phyloP scores from a whole-genome alignment of 2,888 invertebrate species.

The Siphlonurus alternatus region DNA sequence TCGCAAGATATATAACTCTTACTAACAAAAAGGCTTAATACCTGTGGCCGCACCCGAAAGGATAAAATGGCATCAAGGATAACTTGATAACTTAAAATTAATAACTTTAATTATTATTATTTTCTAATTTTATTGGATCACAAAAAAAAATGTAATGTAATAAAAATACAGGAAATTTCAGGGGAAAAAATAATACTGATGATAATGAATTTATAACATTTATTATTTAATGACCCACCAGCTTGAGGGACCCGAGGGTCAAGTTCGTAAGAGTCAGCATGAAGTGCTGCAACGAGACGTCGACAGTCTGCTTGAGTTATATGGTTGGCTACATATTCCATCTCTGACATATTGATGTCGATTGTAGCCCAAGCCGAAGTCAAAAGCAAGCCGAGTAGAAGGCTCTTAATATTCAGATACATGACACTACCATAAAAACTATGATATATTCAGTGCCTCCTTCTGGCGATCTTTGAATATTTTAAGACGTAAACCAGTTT shows the following conservation, averaged over 20 bases:
- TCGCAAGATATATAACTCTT: too few species aligned
- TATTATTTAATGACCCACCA: not conserved
- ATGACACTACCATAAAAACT: not conserved
- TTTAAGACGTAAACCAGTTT: too few species aligned
- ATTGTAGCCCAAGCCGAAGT: not conserved
- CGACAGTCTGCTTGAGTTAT: conserved; percentile 1
- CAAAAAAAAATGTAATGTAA: not conserved
- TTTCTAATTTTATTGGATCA: too few species aligned
- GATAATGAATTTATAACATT: not conserved
- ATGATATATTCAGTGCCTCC: not conserved
- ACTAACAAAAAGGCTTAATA: too few species aligned
- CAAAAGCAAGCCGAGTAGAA: not conserved
- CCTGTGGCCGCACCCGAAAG: too few species aligned
- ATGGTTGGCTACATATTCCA: conserved; percentile 3
- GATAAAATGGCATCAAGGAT: too few species aligned
- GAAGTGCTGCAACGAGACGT: conserved; percentile 3
- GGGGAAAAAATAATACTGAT: not conserved
- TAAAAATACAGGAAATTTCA: not conserved
- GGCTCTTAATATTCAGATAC: not conserved
- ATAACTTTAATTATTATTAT: too few species aligned
- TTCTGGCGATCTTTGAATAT: not conserved
- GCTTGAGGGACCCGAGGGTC: not conserved
- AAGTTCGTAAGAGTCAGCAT: not conserved
- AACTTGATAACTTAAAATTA: too few species aligned
- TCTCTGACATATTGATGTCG: not conserved